Base-by-base conservation (phyloP, 2,797 vertebrate genomes). In the Lagorchestes hirsutus region DNA sequence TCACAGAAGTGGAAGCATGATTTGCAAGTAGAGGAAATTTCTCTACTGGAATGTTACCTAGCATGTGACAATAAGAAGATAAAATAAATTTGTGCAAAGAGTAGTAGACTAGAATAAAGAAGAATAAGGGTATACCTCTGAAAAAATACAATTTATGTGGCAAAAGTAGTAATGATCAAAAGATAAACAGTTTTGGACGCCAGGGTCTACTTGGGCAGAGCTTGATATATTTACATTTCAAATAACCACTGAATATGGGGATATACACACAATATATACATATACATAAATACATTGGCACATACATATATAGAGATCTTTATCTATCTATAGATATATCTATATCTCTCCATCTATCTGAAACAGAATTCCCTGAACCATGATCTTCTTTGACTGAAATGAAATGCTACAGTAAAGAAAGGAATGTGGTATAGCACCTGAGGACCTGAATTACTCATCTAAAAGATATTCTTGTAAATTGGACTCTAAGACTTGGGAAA, bases 291-390 rank as follows among this genome's bases (percentile, higher is more conserved):
- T 2, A 28, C 8, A 57, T 22, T 1, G 5, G 5, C 22, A 56
- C 22, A 56, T 24, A 57, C 8, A 57, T 57, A 27, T 57, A 27
- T 24, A 57, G 24, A 56, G 18, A 55, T 55, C 18, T 57, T 27
- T 27, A 58, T 28, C 8, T 58, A 58, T 58, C 27, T 3, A 29
- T 91, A 56, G 31, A 57, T 94, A 58, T 16, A 58, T 22, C 28
- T 29, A 58, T 92, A 74, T 93, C 90, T 50, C 3, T 6, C 8
- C 16, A 74, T 11, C 91, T 50, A 91, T 62, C 55, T 56, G 67
- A 5, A n/a, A 67, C 67, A 82, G 55, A 95, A 91, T 5, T 24
- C 57, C 94, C 94, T 95, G 34, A 1, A 90, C 54, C 82, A 52
- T 29, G 18, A 87, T 34, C 31, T 55, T 59, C 58, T 95, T 87